A percentile compares a stretch with the other conserved stretches of the same genome.
These are phyloP conservation scores for Cydia strobilella DNA, from an alignment of 1,140 invertebrate species.

Conservation along the genomic window DNA sequence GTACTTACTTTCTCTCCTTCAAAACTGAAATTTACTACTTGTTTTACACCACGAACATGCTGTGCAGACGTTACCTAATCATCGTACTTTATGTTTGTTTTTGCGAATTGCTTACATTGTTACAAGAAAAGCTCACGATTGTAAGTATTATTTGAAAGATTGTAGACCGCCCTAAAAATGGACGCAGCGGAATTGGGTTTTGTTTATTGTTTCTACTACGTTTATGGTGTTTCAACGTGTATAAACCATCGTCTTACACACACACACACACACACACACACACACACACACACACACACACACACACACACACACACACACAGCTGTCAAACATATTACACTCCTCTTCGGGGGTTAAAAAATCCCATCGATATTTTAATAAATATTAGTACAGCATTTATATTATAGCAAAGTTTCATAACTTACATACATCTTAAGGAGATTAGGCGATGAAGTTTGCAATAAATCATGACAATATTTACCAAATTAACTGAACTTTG, in stretches of 20 bases:
- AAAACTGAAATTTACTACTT: conserved; percentile 27
- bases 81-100: background rate
- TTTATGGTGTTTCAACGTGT: too few species aligned
- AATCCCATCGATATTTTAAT: too few species aligned
- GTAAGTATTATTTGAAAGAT: background rate
- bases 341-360: too few species aligned
- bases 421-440: background rate
- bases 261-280: too few species aligned
- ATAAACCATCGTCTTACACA: too few species aligned
- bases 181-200: background rate
- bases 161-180: background rate
- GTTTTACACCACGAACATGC: conserved; percentile 21
- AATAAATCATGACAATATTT: background rate
- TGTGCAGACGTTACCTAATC: conserved; percentile 3
- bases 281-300: too few species aligned
- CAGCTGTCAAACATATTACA: too few species aligned
- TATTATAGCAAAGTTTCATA: too few species aligned
- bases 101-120: background rate
- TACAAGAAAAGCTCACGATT: background rate
- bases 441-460: background rate
- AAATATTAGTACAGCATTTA: too few species aligned
- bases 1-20: conserved; percentile 21
- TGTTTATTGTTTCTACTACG: too few species aligned
- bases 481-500: background rate
- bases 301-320: too few species aligned